These are phyloP conservation scores for Dasysyrphus albostriatus DNA, from an alignment of 2,888 invertebrate genomes.

Conservation along the genomic window DNA sequence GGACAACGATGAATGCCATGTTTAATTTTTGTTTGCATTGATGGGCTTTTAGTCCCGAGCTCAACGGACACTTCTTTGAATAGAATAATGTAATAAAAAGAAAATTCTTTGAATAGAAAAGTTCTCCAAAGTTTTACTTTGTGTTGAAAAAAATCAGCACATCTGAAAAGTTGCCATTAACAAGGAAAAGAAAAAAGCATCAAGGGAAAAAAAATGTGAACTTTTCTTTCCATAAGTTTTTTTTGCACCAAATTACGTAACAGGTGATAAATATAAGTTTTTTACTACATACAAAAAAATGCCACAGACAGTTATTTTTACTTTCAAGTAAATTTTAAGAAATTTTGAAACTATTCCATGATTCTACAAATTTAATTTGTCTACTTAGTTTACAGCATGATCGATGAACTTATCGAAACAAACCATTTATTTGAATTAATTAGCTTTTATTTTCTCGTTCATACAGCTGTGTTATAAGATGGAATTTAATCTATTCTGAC, in stretches of 20 bases:
- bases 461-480: too few species aligned
- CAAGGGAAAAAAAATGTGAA: constrained; percentile 10
- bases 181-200: not conserved
- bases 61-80: constrained; percentile 42
- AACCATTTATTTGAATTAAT: too few species aligned
- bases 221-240: constrained; percentile 23
- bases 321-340: not conserved
- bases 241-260: constrained; percentile 28
- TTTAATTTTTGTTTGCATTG: constrained; percentile 59
- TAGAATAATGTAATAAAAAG: constrained; percentile 34
- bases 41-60: constrained; percentile 41
- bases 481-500: too few species aligned
- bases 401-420: too few species aligned
- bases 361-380: too few species aligned
- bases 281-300: not conserved
- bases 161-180: constrained; percentile 49
- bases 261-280: constrained; percentile 26
- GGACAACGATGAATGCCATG: constrained; percentile 58
- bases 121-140: constrained; percentile 53
- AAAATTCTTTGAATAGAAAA: constrained; percentile 56
- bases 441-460: too few species aligned
- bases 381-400: too few species aligned
- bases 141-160: constrained; percentile 48
- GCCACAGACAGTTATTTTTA: not conserved
- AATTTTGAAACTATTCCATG: too few species aligned